Evolutionary conservation across 64 coral and sea anemone genomes (phyloP).

Genomic region (Actinia equina): DNA sequence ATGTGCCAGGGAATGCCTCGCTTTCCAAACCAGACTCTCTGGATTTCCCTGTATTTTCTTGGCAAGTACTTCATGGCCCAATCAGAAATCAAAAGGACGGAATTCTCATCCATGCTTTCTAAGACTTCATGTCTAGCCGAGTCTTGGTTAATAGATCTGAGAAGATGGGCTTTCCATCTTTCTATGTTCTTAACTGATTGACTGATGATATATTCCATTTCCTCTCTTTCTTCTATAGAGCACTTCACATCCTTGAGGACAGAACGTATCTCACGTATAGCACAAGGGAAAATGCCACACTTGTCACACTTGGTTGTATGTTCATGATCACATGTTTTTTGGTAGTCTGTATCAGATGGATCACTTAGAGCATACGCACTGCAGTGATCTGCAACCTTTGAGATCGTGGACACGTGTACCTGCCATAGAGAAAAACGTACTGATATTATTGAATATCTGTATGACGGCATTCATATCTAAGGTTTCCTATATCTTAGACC

Average conservation of each 20-base stretch:
- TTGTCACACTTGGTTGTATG: slow-evolving; percentile 27
- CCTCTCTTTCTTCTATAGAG: slow-evolving; percentile 24
- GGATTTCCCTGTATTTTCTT: slow-evolving; percentile 32
- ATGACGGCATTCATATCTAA: too few species aligned
- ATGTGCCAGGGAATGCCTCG: slow-evolving; percentile 32
- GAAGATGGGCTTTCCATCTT: slow-evolving; percentile 32
- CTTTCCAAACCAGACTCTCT: slow-evolving; percentile 40
- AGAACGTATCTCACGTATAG: slow-evolving; percentile 1
- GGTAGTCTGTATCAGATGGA: slow-evolving; percentile 34
- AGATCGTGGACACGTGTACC: slow-evolving; percentile 15
- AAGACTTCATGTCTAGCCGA: slow-evolving; percentile 5
- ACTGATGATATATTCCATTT: slow-evolving; percentile 8
- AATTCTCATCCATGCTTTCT: background rate
- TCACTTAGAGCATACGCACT: slow-evolving; percentile 31
- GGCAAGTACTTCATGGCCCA: slow-evolving; percentile 47
- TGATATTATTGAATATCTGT: too few species aligned
- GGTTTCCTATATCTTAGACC: too few species aligned
- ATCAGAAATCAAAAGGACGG: slow-evolving; percentile 2
- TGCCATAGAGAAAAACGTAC: background rate
- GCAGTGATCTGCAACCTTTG: slow-evolving; percentile 27
- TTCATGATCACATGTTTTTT: slow-evolving; percentile 28
- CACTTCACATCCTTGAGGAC: slow-evolving; percentile 9
- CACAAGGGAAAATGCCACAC: slow-evolving; percentile 24
- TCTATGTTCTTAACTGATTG: slow-evolving; percentile 25
- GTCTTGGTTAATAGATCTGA: slow-evolving; percentile 41